Evolutionary conservation across 2,797 vertebrate genomes (phyloP).

Genomic region (Enteromius paludinosus): DNA sequence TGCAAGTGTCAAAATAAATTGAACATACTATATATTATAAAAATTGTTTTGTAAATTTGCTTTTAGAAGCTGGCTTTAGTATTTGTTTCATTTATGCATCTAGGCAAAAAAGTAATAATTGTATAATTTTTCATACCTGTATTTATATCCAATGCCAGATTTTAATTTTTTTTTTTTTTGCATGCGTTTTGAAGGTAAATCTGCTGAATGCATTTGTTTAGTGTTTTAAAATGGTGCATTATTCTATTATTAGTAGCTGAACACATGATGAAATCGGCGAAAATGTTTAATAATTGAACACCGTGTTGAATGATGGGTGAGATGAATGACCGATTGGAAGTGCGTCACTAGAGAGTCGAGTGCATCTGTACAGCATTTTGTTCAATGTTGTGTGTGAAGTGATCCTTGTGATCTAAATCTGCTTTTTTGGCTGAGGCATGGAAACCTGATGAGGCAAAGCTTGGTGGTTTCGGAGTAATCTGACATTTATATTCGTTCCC

Average conservation of each 20-base stretch:
- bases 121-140: not conserved
- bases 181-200: not conserved
- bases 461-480: constrained; percentile 23
- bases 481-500: constrained; percentile 48
- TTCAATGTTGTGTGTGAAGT: not conserved
- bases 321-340: not conserved
- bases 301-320: not conserved
- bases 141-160: not conserved
- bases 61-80: not conserved
- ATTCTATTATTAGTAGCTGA: not conserved
- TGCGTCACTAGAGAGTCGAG: not conserved
- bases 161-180: not conserved
- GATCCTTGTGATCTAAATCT: constrained; percentile 23
- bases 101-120: not conserved
- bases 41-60: not conserved
- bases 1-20: not conserved
- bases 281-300: not conserved
- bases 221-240: not conserved
- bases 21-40: not conserved
- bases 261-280: not conserved
- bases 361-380: not conserved
- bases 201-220: not conserved
- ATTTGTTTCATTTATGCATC: not conserved
- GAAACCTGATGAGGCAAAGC: constrained; percentile 38
- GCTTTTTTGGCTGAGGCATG: constrained; percentile 21